Conservation (phyloP, 1,140 invertebrate genomes). For the Gonioctena quinquepunctata region DNA sequence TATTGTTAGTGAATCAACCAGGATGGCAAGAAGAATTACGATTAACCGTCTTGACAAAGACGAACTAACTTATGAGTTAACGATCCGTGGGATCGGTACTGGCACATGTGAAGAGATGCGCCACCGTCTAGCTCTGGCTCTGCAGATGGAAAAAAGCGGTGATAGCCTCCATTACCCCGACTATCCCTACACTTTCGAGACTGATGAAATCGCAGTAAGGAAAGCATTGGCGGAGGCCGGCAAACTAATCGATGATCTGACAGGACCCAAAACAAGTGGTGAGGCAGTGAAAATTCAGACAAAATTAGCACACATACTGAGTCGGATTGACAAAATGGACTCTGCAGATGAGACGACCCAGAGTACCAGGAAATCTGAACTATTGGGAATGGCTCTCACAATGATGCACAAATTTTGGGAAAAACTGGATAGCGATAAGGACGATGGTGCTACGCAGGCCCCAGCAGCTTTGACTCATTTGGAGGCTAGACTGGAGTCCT, state of each 20-base stretch:
- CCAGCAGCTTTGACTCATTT: neutral
- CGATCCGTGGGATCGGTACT: slow-evolving; percentile 7
- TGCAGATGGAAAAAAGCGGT: slow-evolving; percentile 16
- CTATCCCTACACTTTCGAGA: slow-evolving; percentile 19
- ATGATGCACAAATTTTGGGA: neutral
- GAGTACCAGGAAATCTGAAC: neutral
- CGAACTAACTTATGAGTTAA: slow-evolving; percentile 24
- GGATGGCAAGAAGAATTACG: slow-evolving; percentile 12
- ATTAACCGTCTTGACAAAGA: slow-evolving; percentile 20
- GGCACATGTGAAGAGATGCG: slow-evolving; percentile 23
- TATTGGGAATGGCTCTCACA: neutral
- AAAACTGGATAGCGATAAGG: neutral
- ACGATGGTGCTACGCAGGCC: neutral
- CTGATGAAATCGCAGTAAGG: slow-evolving; percentile 2
- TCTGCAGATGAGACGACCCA: neutral
- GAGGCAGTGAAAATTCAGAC: slow-evolving; percentile 9
- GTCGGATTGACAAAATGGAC: slow-evolving; percentile 12
- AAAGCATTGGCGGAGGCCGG: neutral
- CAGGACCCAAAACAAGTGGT: neutral
- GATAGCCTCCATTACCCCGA: slow-evolving; percentile 19
- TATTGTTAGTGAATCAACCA: too few relatives aligned
- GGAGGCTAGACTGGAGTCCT: neutral
- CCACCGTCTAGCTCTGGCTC: neutral
- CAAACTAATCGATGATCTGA: neutral
- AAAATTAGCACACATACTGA: slow-evolving; percentile 10